Percentiles rank a stretch among this genome's conserved stretches.
Conservation (phyloP, 2,797 vertebrate species). For the Coracias cyanogaster region DNA sequence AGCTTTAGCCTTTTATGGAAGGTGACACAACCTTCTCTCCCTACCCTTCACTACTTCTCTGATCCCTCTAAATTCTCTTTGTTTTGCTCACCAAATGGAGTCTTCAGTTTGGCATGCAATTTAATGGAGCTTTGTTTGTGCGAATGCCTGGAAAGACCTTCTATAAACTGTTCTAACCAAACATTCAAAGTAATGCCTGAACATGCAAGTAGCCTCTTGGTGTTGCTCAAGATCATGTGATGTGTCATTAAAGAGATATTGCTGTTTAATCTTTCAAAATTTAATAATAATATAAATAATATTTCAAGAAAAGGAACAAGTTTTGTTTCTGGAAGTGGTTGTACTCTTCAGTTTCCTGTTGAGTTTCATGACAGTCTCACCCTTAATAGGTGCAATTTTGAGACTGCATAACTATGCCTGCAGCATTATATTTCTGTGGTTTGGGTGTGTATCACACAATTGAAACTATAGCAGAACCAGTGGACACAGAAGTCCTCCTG, state of each 20-base stretch:
- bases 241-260: background rate
- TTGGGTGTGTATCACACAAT: background rate
- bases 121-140: background rate
- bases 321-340: conserved; percentile 41
- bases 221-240: conserved; percentile 31
- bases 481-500: background rate
- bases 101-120: background rate
- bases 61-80: background rate
- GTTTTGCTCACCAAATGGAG: background rate
- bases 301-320: background rate
- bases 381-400: background rate
- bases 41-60: background rate
- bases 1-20: background rate
- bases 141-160: conserved; percentile 7
- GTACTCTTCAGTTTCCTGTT: background rate
- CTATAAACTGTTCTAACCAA: background rate
- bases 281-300: no score
- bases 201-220: background rate
- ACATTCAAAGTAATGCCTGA: background rate
- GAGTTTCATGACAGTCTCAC: background rate
- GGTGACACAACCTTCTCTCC: background rate
- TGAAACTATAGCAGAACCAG: background rate
- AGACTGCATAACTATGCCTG: background rate
- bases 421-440: background rate
- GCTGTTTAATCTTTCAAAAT: background rate